Conservation (phyloP, 2,113 vertebrate species). For the Bubalus kerabau region DNA sequence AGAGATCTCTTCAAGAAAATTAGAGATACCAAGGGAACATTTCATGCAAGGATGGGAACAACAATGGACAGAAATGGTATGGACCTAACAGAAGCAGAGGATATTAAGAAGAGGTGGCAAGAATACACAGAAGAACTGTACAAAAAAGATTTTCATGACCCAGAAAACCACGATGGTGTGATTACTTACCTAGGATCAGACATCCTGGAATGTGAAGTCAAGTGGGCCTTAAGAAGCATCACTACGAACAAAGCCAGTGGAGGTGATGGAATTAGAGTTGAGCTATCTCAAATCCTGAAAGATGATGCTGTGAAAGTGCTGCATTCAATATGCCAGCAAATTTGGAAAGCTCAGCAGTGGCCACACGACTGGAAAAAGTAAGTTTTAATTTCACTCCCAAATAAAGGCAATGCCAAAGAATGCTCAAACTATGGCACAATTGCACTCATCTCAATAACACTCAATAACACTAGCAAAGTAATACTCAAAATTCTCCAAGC, state of each 20-base stretch:
- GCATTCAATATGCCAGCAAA: not conserved
- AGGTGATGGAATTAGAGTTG: not conserved
- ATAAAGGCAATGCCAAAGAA: not conserved
- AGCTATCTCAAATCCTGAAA: not conserved
- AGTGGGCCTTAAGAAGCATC: not conserved
- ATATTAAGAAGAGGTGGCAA: not conserved
- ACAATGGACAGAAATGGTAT: not conserved
- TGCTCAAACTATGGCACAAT: not conserved
- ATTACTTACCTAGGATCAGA: not conserved
- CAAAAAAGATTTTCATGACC: not conserved
- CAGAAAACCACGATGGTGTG: not conserved
- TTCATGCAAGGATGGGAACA: not conserved
- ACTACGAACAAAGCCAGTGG: rapidly evolving
- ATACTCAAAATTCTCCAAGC: not conserved
- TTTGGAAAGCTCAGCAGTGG: not conserved
- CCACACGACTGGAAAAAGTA: not conserved
- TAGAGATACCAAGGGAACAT: not conserved
- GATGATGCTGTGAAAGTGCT: not conserved
- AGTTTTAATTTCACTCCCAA: not conserved
- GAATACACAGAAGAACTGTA: not conserved
- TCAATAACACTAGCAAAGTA: not conserved
- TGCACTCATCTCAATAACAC: not conserved
- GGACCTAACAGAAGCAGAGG: not conserved
- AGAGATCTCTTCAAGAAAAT: not conserved
- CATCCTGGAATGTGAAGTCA: not conserved